Percentiles rank a stretch among this genome's conserved stretches.
Conservation (phyloP, 2,888 invertebrate genomes). For the Onchidella celtica region DNA sequence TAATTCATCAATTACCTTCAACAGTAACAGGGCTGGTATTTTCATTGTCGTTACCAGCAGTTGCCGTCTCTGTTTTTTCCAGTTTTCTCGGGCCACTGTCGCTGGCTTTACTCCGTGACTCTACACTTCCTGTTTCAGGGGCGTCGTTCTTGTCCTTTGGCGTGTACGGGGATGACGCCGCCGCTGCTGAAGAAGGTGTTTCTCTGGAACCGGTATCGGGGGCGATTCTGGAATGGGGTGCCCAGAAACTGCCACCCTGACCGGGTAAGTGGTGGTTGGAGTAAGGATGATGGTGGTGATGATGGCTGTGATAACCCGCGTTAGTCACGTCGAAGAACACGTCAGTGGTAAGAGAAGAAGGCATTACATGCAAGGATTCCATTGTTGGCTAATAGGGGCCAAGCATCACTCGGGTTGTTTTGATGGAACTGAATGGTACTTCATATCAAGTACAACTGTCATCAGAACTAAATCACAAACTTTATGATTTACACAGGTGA, state of each 20-base stretch:
- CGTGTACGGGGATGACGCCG: no score
- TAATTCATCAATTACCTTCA: background rate
- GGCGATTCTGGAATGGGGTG: background rate
- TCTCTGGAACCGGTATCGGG: background rate
- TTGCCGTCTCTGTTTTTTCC: background rate
- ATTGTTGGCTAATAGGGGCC: no score
- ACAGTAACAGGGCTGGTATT: background rate
- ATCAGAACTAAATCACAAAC: background rate
- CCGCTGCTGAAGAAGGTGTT: background rate
- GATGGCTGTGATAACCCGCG: background rate
- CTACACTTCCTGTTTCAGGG: background rate
- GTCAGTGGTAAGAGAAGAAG: background rate
- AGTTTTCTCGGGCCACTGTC: background rate
- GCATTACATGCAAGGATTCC: slow-evolving; percentile 16
- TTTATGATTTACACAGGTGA: no score
- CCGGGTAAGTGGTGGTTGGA: background rate
- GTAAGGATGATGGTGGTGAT: background rate
- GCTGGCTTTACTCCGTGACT: background rate
- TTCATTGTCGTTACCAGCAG: background rate
- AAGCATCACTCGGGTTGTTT: no score
- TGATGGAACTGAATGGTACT: background rate
- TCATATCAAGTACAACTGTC: background rate
- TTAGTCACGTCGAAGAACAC: slow-evolving; percentile 26
- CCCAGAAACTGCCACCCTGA: slow-evolving; percentile 11
- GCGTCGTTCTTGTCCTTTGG: background rate